These are phyloP conservation scores for Araneus ventricosus DNA, from an alignment of 1,140 invertebrate genomes.

Conservation along the genomic window DNA sequence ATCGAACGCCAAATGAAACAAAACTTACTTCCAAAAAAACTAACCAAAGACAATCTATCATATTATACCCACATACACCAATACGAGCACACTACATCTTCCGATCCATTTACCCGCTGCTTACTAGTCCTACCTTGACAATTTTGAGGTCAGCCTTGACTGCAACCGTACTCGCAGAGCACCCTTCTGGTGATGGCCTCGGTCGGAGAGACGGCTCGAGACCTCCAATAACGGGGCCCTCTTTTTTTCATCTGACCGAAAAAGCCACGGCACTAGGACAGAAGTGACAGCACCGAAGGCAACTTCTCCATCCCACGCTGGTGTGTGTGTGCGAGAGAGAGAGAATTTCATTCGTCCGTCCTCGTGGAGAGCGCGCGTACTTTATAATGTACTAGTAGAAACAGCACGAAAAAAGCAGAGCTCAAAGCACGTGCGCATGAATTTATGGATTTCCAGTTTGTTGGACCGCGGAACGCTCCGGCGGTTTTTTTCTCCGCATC, in stretches of 20 bases:
- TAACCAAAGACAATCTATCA: too few relatives aligned
- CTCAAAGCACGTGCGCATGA: neutral
- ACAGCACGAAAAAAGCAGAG: neutral
- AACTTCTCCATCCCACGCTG: neutral
- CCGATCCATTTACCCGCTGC: neutral
- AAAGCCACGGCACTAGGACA: neutral
- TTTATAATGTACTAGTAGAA: conserved; percentile 52
- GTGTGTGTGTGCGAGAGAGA: neutral
- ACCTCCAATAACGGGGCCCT: neutral
- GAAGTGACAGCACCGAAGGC: neutral
- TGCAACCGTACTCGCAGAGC: too few relatives aligned
- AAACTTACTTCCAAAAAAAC: too few relatives aligned
- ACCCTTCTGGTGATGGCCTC: neutral
- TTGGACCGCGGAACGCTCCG: conserved; percentile 32
- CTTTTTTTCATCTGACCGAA: neutral
- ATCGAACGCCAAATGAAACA: too few relatives aligned
- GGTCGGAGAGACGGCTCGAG: neutral
- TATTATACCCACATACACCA: too few relatives aligned
- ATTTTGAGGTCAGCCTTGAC: neutral
- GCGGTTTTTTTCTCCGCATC: conserved; percentile 18
- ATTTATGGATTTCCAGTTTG: conserved; percentile 61
- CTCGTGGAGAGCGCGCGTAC: neutral
- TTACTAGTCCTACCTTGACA: conserved; percentile 23
- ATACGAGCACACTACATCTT: neutral
- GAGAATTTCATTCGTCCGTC: neutral